phyloP scores from a whole-genome alignment of 2,888 invertebrate species.

The Diarsia brunnea region DNA sequence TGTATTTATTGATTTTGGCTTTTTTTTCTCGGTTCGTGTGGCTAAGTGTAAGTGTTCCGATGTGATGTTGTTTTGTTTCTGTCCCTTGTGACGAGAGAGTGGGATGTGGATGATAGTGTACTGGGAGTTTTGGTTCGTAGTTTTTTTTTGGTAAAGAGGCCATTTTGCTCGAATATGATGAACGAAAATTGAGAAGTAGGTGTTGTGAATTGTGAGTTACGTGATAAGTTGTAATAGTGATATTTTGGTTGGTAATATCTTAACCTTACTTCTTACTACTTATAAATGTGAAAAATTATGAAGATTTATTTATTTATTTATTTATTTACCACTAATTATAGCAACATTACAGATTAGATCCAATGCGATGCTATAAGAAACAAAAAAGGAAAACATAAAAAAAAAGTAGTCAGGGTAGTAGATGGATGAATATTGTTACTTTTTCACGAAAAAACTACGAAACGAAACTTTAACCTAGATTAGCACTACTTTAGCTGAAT shows the following conservation, averaged over 20 bases:
- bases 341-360: too few species aligned
- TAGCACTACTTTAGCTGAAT: too few species aligned
- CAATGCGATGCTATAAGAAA: too few species aligned
- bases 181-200: not conserved
- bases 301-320: too few species aligned
- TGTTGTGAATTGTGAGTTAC: not conserved
- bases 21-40: conserved; percentile 58
- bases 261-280: not conserved
- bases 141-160: not conserved
- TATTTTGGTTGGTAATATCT: not conserved
- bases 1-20: conserved; percentile 67
- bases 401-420: too few species aligned
- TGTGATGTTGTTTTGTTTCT: conserved; percentile 53
- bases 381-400: too few species aligned
- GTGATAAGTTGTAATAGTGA: not conserved
- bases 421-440: not conserved
- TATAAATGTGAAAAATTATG: not conserved
- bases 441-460: too few species aligned
- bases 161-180: not conserved
- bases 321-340: too few species aligned
- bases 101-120: conserved; percentile 24
- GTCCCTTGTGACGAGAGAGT: conserved; percentile 34
- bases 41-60: conserved; percentile 63
- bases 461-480: too few species aligned
- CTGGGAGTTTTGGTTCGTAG: not conserved